phyloP scores from a whole-genome alignment of 2,797 vertebrate genomes.

The Hippoglossus hippoglossus region DNA sequence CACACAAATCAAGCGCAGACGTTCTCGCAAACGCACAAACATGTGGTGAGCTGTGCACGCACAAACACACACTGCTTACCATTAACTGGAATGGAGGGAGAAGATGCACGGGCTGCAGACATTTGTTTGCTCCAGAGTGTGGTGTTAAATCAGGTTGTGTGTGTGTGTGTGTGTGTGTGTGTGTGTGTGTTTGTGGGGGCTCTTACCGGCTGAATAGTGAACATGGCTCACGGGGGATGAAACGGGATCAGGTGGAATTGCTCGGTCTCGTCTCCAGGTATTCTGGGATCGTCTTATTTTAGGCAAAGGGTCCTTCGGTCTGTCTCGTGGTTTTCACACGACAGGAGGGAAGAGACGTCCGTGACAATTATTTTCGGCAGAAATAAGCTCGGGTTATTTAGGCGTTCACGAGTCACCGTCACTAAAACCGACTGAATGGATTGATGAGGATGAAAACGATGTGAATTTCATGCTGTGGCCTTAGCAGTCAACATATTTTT shows the following conservation, averaged over 20 bases:
- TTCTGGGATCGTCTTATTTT: slow-evolving; percentile 50
- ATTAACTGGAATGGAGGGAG: slow-evolving; percentile 54
- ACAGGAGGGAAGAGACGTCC: slow-evolving; percentile 32
- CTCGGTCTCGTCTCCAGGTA: slow-evolving; percentile 60
- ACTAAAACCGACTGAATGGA: not conserved
- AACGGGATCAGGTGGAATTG: slow-evolving; percentile 70
- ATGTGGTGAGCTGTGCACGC: not conserved
- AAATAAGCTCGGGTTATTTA: slow-evolving; percentile 16
- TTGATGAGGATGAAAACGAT: not conserved
- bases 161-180: slow-evolving; percentile 4
- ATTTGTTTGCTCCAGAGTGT: slow-evolving; percentile 66
- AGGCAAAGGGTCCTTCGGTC: slow-evolving; percentile 48
- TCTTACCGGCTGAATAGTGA: slow-evolving; percentile 60
- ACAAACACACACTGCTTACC: slow-evolving; percentile 23
- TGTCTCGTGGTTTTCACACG: slow-evolving; percentile 35
- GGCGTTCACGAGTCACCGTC: not conserved
- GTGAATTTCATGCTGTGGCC: not conserved
- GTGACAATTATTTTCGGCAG: slow-evolving; percentile 19
- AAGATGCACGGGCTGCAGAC: slow-evolving; percentile 60
- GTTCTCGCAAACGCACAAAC: slow-evolving; percentile 6
- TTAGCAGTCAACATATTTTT: too few species aligned
- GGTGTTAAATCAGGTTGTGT: slow-evolving; percentile 69
- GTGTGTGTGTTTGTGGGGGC: slow-evolving; percentile 28
- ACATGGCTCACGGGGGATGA: slow-evolving; percentile 63
- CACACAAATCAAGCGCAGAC: slow-evolving; percentile 13